A percentile compares a stretch with the other conserved stretches of the same genome.
Conservation (phyloP, 2,113 vertebrate genomes). For the Meleagris gallopavo region DNA sequence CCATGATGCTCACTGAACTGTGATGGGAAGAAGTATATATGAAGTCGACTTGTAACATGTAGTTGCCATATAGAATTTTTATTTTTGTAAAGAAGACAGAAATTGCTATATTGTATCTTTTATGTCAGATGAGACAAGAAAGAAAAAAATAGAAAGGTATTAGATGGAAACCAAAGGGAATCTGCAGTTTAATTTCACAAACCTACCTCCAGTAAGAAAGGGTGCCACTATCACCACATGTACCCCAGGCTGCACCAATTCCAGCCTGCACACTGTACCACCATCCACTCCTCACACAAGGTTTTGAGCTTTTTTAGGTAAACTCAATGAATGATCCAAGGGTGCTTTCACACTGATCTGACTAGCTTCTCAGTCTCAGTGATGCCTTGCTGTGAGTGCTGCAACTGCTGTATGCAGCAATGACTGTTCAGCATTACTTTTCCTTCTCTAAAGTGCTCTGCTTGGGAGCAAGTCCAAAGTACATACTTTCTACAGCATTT, state of each 20-base stretch:
- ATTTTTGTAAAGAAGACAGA: background rate
- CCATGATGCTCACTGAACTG: background rate
- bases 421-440: background rate
- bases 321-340: background rate
- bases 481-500: background rate
- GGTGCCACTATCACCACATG: accelerated
- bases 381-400: background rate
- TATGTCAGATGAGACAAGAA: background rate
- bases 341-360: background rate
- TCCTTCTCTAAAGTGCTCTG: background rate
- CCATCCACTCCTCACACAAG: background rate
- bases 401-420: background rate
- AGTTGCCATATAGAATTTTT: background rate
- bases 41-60: background rate
- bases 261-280: accelerated
- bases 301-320: background rate
- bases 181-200: background rate
- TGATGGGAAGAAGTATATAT: accelerated
- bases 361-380: background rate
- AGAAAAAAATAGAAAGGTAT: background rate
- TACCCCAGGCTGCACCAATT: background rate
- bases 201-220: background rate
- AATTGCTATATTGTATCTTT: background rate
- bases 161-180: background rate
- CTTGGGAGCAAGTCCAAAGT: background rate